These are phyloP conservation scores for Semaprochilodus insignis DNA, from an alignment of 2,797 vertebrate species.

Conservation along the genomic window DNA sequence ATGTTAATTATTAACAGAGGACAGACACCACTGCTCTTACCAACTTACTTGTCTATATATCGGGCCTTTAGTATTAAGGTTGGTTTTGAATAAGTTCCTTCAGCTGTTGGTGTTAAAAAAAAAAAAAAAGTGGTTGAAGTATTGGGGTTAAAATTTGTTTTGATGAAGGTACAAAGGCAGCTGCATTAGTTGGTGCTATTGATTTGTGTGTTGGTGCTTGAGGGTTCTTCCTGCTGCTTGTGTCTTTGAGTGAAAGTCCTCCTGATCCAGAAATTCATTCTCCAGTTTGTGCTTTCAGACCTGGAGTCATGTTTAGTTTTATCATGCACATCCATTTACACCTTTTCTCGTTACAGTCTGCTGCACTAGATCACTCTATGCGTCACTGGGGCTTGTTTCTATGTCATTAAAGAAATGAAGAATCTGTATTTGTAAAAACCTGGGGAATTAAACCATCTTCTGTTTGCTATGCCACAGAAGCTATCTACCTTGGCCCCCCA, in stretches of 20 bases:
- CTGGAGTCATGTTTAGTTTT: no score
- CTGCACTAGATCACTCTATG: no score
- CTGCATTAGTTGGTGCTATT: constrained; percentile 19
- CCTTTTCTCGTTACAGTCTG: no score
- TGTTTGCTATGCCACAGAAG: no score
- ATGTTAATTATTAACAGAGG: constrained; percentile 52
- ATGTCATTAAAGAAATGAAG: no score
- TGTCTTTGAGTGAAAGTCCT: not conserved
- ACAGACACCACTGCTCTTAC: constrained; percentile 13
- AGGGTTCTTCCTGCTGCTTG: constrained; percentile 7
- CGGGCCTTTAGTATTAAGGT: not conserved
- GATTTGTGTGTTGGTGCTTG: constrained; percentile 10
- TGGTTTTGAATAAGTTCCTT: constrained; percentile 22
- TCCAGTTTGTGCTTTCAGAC: no score
- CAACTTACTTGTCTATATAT: constrained; percentile 14
- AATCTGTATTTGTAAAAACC: no score
- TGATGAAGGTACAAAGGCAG: not conserved
- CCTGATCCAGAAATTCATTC: no score
- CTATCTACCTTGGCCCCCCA: no score
- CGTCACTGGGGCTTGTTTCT: no score
- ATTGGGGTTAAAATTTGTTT: not conserved
- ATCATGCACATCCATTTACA: no score
- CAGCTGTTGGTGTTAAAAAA: not conserved
- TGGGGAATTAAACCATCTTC: no score
- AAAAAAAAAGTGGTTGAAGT: not conserved